Percentiles rank a stretch among this genome's conserved stretches.
These are phyloP conservation scores for Anabas testudineus DNA, from an alignment of 2,797 vertebrate genomes.

Conservation along the genomic window DNA sequence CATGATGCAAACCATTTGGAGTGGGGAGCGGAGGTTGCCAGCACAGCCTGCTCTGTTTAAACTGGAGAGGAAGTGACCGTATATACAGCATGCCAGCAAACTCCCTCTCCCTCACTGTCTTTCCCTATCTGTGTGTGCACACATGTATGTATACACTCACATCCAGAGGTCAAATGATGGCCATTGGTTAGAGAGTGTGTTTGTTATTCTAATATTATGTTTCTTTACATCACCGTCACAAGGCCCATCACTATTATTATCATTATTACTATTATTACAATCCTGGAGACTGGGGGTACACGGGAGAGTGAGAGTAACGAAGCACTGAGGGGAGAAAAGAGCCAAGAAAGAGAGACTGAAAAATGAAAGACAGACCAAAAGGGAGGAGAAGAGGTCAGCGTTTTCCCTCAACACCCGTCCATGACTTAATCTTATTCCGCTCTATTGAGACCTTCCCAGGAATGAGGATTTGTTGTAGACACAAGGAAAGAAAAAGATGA, in stretches of 20 bases:
- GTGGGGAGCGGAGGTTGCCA: constrained; percentile 93
- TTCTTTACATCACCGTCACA: constrained; percentile 87
- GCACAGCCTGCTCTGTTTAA: constrained; percentile 99
- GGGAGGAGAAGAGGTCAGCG: constrained; percentile 97
- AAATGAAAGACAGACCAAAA: constrained; percentile 94
- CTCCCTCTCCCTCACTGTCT: constrained; percentile 78
- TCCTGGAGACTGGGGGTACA: constrained; percentile 79
- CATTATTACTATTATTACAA: constrained; percentile 88
- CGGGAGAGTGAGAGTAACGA: constrained; percentile 83
- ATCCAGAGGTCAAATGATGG: constrained; percentile 80
- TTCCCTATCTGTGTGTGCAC: constrained; percentile 71
- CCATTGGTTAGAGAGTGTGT: constrained; percentile 82
- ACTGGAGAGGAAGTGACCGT: constrained; percentile 99
- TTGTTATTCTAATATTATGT: constrained; percentile 91
- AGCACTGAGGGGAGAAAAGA: constrained; percentile 76
- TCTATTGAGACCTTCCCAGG: constrained; percentile 94
- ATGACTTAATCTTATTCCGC: constrained; percentile 96
- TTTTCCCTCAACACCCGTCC: constrained; percentile 98
- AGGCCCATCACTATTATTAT: constrained; percentile 84
- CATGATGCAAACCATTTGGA: constrained; percentile 99
- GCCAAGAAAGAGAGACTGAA: constrained; percentile 86
- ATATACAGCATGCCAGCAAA: constrained; percentile 98
- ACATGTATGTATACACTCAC: constrained; percentile 80
- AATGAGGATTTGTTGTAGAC: constrained; percentile 86
- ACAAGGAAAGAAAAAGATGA: constrained; percentile 48